Evolutionary conservation across 2,113 vertebrate species (phyloP).

Genomic region (Athene noctua): DNA sequence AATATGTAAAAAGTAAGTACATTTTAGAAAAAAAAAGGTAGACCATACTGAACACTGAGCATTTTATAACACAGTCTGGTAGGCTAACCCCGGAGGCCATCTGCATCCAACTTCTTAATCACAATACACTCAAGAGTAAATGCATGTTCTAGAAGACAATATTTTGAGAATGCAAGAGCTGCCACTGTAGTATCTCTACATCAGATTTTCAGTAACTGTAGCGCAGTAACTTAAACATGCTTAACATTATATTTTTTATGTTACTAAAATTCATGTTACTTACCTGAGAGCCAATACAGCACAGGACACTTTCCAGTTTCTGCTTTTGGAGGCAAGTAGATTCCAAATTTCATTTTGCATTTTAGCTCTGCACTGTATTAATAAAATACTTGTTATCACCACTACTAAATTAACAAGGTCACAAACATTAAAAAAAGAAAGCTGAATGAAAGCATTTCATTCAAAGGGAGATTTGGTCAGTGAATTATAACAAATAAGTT

Average conservation of each 20-base stretch:
- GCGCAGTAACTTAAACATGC: neutral
- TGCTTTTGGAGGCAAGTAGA: constrained; percentile 91
- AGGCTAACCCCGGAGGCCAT: neutral
- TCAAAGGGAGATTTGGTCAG: neutral
- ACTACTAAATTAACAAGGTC: neutral
- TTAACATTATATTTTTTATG: neutral
- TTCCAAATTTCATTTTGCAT: constrained; percentile 95
- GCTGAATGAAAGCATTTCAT: neutral
- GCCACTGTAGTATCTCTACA: neutral
- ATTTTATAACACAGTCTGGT: neutral
- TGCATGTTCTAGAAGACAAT: fast-evolving
- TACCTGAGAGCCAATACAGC: constrained; percentile 95
- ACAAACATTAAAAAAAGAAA: neutral
- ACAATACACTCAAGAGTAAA: neutral
- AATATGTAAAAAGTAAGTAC: neutral
- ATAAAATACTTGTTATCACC: constrained; percentile 21
- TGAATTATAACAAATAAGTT: neutral
- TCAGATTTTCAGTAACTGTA: neutral
- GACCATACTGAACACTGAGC: neutral
- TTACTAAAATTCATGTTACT: neutral
- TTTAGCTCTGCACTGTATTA: constrained; percentile 85
- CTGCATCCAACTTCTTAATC: neutral
- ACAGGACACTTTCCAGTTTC: constrained; percentile 88
- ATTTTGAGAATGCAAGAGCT: neutral
- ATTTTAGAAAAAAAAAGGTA: neutral